Evolutionary conservation across 2,797 vertebrate species (phyloP), one percentile per base, ranked within the genome.

Genomic region (Danio tinwini): DNA sequence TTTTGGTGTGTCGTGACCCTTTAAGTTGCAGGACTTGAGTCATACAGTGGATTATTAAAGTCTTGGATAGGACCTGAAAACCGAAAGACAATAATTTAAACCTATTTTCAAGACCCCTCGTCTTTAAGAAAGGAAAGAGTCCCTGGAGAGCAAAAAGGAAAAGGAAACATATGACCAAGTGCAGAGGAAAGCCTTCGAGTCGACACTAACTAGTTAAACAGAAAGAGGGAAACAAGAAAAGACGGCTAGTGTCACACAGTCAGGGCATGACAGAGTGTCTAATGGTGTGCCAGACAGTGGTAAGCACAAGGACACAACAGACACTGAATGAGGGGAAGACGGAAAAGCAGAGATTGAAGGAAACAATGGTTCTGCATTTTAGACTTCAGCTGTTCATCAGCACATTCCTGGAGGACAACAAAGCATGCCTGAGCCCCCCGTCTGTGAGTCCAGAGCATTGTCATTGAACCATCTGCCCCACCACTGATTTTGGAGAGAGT

Each of bases 321-420:
- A 16, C 64, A 50, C 17, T 12, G 44, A 69, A 13, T 13, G 64
- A 68, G n/a, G 39, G 71, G 64, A 56, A 73, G 40, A 59, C 37
- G 11, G 45, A 81, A 55, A 14, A 40, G 16, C 13, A 17, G 39
- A 59, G 56, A 42, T 21, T 12, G 59, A 53, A 67, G 47, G 42
- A 89, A 91, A 92, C 89, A 85, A 88, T 81, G 82, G 87, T 87
- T 85, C 85, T 88, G 88, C 84, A 58, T 90, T 87, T 88, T 87
- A 89, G 90, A 89, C 90, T 87, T 89, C 81, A 75, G 79, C 64
- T 63, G 82, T 90, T 90, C 86, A 90, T 94, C 93, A 93, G 92
- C 93, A 94, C 92, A 94, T 94, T 94, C 93, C 92, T 88, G 85
- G 64, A 80, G 7, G 44, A 93, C 90, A 92, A 92, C 91, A 94